Evolutionary conservation across 2,888 invertebrate genomes (phyloP).

Genomic region (Hoplodrina ambigua): DNA sequence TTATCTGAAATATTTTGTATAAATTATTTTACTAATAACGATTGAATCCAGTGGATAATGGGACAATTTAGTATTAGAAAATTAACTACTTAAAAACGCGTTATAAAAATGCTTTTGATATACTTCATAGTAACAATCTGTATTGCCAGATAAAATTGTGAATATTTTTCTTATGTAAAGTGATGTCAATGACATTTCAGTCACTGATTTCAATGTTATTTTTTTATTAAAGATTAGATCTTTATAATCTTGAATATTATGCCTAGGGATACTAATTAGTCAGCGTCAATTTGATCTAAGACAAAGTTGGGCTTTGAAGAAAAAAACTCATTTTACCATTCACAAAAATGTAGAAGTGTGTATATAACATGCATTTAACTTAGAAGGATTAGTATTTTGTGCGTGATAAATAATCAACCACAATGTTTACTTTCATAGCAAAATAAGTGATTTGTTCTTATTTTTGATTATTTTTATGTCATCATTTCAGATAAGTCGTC

Average conservation of each 20-base stretch:
- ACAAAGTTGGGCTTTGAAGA: conserved; percentile 78
- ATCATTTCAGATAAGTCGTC: conserved; percentile 84
- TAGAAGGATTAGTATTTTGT: conserved; percentile 84
- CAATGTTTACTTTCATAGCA: conserved; percentile 85
- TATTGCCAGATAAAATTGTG: conserved; percentile 91
- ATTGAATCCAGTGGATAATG: conserved; percentile 86
- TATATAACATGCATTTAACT: conserved; percentile 89
- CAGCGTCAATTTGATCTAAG: conserved; percentile 79
- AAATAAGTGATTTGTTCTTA: conserved; percentile 85
- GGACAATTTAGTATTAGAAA: conserved; percentile 88
- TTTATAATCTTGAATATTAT: conserved; percentile 85
- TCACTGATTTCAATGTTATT: conserved; percentile 88
- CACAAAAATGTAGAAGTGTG: conserved; percentile 82
- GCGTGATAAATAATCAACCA: conserved; percentile 82
- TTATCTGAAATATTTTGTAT: conserved; percentile 86
- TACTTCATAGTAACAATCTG: conserved; percentile 87
- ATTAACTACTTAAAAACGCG: conserved; percentile 78
- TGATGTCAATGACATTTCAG: conserved; percentile 89
- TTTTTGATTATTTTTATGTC: conserved; percentile 83
- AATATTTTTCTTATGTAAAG: conserved; percentile 89
- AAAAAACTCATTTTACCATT: conserved; percentile 79
- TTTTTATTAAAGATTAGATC: conserved; percentile 88
- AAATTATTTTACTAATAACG: conserved; percentile 87
- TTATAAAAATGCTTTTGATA: conserved; percentile 84
- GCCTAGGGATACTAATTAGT: conserved; percentile 84